A percentile compares a stretch with the other conserved stretches of the same genome.
Conservation (phyloP, 2,888 invertebrate genomes). For the Standfussiana lucernea region DNA sequence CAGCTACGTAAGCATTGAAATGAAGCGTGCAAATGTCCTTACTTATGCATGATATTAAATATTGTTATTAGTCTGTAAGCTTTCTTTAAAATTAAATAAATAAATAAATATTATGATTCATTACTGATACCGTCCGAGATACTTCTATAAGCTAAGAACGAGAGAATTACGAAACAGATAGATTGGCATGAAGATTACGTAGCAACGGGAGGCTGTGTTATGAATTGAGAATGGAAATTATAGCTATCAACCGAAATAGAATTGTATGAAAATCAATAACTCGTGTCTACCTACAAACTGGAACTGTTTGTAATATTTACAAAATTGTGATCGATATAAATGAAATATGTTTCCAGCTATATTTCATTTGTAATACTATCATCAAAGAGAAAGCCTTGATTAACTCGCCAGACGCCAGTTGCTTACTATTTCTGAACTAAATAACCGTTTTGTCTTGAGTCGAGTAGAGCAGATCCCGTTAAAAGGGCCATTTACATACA, state of each 20-base stretch:
- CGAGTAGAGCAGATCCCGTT: constrained; percentile 6
- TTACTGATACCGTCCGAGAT: constrained; percentile 37
- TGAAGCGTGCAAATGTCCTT: too few relatives aligned
- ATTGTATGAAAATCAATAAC: constrained; percentile 18
- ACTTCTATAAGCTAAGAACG: constrained; percentile 53
- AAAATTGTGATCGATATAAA: neutral
- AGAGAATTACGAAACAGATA: constrained; percentile 30
- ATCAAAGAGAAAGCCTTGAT: neutral
- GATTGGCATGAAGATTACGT: constrained; percentile 26
- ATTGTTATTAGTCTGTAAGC: too few relatives aligned
- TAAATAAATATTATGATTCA: constrained; percentile 55
- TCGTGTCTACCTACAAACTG: constrained; percentile 2
- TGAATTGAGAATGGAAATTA: constrained; percentile 25
- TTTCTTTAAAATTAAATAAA: too few relatives aligned
- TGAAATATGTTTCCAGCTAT: neutral
- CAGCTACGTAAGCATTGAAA: constrained; percentile 44
- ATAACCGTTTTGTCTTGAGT: constrained; percentile 7
- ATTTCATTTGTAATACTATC: neutral
- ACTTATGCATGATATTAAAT: too few relatives aligned
- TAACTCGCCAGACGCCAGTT: neutral
- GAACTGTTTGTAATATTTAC: neutral
- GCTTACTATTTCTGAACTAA: constrained; percentile 4
- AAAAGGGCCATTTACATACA: constrained; percentile 24
- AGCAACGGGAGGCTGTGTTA: constrained; percentile 11
- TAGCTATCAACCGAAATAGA: neutral